Percentiles rank a stretch among this genome's conserved stretches.
These are phyloP conservation scores for Acanthopagrus latus DNA, from an alignment of 2,797 vertebrate genomes.

Conservation along the genomic window DNA sequence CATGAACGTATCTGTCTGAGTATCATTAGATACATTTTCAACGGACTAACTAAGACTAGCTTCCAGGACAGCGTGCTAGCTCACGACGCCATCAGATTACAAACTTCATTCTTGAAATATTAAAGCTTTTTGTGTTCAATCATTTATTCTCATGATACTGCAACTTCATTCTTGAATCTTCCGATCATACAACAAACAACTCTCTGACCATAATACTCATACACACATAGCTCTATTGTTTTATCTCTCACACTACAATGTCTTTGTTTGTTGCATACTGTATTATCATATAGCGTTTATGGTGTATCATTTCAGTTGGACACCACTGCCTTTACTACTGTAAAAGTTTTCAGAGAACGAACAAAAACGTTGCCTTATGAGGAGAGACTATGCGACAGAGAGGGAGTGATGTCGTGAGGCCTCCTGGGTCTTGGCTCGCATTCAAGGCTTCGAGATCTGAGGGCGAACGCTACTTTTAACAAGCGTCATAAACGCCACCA, in stretches of 20 bases:
- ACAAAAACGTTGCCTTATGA: conserved; percentile 16
- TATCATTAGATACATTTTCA: too few relatives aligned
- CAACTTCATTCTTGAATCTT: not conserved
- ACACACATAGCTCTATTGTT: too few relatives aligned
- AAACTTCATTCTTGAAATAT: not conserved
- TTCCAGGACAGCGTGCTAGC: too few relatives aligned
- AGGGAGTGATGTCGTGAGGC: conserved; percentile 33
- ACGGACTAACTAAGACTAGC: too few relatives aligned
- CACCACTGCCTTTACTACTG: not conserved
- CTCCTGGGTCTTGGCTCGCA: conserved; percentile 52
- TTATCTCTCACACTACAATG: not conserved
- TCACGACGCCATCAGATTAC: too few relatives aligned
- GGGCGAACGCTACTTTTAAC: conserved; percentile 59
- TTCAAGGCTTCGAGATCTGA: conserved; percentile 60
- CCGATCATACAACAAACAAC: not conserved
- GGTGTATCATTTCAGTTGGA: not conserved
- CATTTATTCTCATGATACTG: not conserved
- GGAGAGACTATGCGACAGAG: conserved; percentile 11
- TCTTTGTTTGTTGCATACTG: not conserved
- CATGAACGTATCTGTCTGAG: too few relatives aligned
- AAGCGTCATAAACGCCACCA: conserved; percentile 72
- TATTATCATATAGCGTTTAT: not conserved
- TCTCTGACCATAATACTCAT: not conserved
- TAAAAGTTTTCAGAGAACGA: not conserved
- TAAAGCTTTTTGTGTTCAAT: not conserved